These are phyloP conservation scores for Cyrtorhinus lividipennis DNA, from an alignment of 1,140 invertebrate species.

Conservation along the genomic window DNA sequence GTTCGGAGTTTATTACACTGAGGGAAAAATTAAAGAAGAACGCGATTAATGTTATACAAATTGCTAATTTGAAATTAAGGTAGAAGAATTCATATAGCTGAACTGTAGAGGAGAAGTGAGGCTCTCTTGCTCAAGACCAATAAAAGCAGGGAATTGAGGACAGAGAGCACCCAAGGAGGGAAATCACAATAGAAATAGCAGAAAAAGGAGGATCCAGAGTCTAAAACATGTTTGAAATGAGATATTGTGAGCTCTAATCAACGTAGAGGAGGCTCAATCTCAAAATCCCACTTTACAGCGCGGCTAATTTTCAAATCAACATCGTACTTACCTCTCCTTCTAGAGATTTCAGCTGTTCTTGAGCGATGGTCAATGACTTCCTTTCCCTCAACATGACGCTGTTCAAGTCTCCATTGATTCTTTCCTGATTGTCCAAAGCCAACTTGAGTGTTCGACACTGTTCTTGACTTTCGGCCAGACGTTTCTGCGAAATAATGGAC, in stretches of 20 bases:
- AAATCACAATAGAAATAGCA: too few relatives aligned
- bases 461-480: not conserved
- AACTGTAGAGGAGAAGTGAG: not conserved
- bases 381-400: constrained; percentile 15
- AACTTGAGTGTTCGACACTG: not conserved
- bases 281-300: too few relatives aligned
- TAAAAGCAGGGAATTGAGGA: not conserved
- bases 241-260: too few relatives aligned
- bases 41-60: too few relatives aligned
- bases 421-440: constrained; percentile 9
- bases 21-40: constrained; percentile 13
- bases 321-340: constrained; percentile 1
- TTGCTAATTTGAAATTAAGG: too few relatives aligned
- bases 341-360: constrained; percentile 2
- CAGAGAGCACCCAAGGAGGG: too few relatives aligned
- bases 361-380: not conserved
- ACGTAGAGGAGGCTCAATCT: too few relatives aligned
- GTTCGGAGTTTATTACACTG: constrained; percentile 7
- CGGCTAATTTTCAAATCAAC: too few relatives aligned
- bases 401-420: constrained; percentile 3
- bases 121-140: too few relatives aligned
- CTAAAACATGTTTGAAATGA: too few relatives aligned
- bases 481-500: not conserved
- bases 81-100: too few relatives aligned
- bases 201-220: too few relatives aligned